These are phyloP conservation scores for Dasypolia templi DNA, from an alignment of 2,888 invertebrate species.

Conservation along the genomic window DNA sequence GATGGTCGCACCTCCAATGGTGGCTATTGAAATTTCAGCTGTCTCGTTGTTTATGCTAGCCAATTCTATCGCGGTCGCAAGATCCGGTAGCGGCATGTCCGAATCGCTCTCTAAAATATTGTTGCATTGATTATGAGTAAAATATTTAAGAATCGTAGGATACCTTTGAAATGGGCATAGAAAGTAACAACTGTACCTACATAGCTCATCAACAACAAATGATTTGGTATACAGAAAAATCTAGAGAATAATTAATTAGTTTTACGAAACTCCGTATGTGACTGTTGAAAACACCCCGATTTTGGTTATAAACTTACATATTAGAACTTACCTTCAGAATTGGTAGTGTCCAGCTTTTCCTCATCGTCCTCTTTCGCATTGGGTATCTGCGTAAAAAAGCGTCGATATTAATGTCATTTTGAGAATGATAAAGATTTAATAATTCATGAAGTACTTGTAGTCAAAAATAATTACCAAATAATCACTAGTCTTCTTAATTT, in stretches of 20 bases:
- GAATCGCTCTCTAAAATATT: constrained; percentile 75
- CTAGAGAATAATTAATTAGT: neutral
- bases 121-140: neutral
- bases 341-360: constrained; percentile 69
- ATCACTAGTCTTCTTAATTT: constrained; percentile 84
- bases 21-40: constrained; percentile 52
- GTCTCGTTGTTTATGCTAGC: constrained; percentile 59
- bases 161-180: neutral
- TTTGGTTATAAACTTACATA: neutral
- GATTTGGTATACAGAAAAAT: neutral
- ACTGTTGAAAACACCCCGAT: neutral
- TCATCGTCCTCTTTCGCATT: constrained; percentile 65
- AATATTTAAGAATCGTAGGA: neutral
- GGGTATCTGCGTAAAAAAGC: constrained; percentile 65
- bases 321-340: constrained; percentile 74
- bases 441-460: neutral
- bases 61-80: constrained; percentile 72
- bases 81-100: constrained; percentile 74
- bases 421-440: neutral
- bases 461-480: constrained; percentile 77
- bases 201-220: neutral
- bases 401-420: neutral
- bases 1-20: constrained; percentile 44
- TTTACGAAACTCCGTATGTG: neutral
- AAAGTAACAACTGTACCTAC: neutral